A percentile compares a stretch with the other conserved stretches of the same genome.
Conservation (phyloP, 2,888 invertebrate species). For the Hirudinaria manillensis region DNA sequence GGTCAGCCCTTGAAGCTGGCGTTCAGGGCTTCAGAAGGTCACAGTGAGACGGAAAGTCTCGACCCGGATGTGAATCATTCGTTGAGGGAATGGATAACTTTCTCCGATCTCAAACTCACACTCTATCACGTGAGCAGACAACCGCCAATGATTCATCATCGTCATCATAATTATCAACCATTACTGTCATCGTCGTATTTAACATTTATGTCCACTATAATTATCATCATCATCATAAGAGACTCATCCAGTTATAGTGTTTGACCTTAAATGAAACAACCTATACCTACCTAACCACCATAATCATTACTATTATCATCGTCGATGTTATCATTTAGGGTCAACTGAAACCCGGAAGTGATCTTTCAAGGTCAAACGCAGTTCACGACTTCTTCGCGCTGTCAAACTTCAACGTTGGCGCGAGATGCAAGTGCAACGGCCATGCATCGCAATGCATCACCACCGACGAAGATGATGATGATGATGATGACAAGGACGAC, state of each 20-base stretch:
- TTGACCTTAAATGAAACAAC: too few relatives aligned
- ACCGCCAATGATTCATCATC: background rate
- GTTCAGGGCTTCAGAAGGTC: background rate
- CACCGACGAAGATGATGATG: slow-evolving; percentile 4
- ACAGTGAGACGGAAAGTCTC: background rate
- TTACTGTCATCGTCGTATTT: background rate
- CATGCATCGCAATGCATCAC: slow-evolving; percentile 82
- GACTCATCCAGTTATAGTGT: too few relatives aligned
- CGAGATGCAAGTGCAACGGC: slow-evolving; percentile 93
- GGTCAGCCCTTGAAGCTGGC: slow-evolving; percentile 11
- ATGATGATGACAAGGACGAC: slow-evolving; percentile 7
- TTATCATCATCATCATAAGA: background rate
- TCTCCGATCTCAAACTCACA: slow-evolving; percentile 14
- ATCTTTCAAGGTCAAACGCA: background rate
- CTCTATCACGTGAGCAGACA: background rate
- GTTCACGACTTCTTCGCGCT: slow-evolving; percentile 5
- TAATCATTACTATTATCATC: background rate
- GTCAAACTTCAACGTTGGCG: slow-evolving; percentile 23
- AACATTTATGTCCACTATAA: too few relatives aligned
- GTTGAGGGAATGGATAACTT: slow-evolving; percentile 13
- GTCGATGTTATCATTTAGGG: background rate
- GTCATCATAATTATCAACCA: background rate
- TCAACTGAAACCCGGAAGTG: background rate
- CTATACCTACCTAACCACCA: background rate
- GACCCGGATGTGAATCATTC: background rate